Evolutionary conservation across 2,888 invertebrate genomes (phyloP).

Genomic region (Cepaea hortensis): DNA sequence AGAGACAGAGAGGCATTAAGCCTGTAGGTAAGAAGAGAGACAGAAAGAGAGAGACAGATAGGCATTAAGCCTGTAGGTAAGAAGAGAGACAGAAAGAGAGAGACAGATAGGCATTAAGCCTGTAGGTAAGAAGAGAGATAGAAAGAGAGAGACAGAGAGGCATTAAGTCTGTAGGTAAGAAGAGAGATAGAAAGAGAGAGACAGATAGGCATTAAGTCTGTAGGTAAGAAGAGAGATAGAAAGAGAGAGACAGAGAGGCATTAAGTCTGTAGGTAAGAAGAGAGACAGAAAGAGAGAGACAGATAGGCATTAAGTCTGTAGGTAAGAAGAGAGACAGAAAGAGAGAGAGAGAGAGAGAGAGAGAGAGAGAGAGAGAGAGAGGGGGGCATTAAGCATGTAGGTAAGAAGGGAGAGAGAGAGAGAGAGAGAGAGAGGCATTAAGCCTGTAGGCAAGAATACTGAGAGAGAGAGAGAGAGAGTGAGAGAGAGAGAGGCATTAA

Average conservation of each 20-base stretch:
- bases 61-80: too few species aligned
- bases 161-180: too few species aligned
- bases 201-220: not conserved
- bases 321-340: constrained; percentile 4
- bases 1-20: too few species aligned
- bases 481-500: not conserved
- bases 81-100: too few species aligned
- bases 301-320: not conserved
- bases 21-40: too few species aligned
- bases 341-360: not conserved
- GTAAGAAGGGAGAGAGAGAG: not conserved
- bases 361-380: not conserved
- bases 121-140: too few species aligned
- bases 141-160: too few species aligned
- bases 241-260: not conserved
- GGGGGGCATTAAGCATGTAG: not conserved
- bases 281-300: constrained; percentile 30
- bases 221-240: not conserved
- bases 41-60: too few species aligned
- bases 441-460: not conserved
- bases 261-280: not conserved
- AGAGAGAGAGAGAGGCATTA: not conserved
- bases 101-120: too few species aligned
- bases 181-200: too few species aligned
- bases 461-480: not conserved